These are phyloP conservation scores for Amblyjoppa proteus DNA, from an alignment of 2,888 invertebrate genomes.

Conservation along the genomic window DNA sequence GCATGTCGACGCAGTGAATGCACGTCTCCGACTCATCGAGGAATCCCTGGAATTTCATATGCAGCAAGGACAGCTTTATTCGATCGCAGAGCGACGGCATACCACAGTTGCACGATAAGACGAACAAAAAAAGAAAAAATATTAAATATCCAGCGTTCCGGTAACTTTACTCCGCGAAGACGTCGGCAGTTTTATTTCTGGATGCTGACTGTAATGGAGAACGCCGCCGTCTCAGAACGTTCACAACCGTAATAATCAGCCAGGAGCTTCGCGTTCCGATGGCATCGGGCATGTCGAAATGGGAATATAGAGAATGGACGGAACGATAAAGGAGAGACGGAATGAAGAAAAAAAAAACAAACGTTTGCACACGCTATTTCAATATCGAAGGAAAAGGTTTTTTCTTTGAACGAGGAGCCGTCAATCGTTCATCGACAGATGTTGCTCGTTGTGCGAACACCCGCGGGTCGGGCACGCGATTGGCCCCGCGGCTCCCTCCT, in stretches of 20 bases:
- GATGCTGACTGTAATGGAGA: background rate
- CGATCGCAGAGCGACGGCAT: slow-evolving; percentile 1
- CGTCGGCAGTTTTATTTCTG: slow-evolving; percentile 20
- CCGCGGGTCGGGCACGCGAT: background rate
- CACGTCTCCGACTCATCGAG: background rate
- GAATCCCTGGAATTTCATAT: slow-evolving; percentile 48
- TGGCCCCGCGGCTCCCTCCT: background rate
- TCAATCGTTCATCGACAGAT: slow-evolving; percentile 17
- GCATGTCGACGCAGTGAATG: background rate
- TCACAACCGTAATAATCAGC: background rate
- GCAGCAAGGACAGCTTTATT: slow-evolving; percentile 7
- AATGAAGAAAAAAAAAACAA: background rate
- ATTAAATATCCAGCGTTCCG: background rate
- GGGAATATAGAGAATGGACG: background rate
- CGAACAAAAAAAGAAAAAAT: slow-evolving; percentile 12
- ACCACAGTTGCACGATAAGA: background rate
- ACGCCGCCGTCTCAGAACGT: background rate
- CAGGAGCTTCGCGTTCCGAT: background rate
- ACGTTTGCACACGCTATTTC: too few species aligned
- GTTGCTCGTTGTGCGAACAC: slow-evolving; percentile 22
- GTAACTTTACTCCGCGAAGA: slow-evolving; percentile 34
- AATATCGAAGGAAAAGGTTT: slow-evolving; percentile 13
- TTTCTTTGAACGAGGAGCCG: background rate
- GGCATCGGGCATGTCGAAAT: background rate
- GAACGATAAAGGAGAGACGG: slow-evolving; percentile 17